Percentiles rank a stretch among this genome's conserved stretches.
These are phyloP conservation scores for Petaurus breviceps DNA, from an alignment of 2,113 vertebrate species.

Conservation along the genomic window DNA sequence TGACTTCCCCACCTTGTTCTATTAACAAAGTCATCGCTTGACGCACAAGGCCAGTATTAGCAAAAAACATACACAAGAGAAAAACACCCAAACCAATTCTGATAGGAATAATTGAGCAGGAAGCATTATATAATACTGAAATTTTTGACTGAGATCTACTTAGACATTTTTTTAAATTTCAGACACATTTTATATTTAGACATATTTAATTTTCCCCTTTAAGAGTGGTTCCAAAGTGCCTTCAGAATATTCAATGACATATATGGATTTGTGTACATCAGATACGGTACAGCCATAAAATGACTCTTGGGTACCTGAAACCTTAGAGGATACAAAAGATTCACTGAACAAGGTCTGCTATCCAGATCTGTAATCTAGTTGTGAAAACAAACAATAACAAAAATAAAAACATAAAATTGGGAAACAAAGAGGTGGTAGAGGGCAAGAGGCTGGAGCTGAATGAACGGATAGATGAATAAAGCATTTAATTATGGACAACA, in stretches of 20 bases:
- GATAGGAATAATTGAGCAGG: background rate
- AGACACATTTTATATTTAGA: too few relatives aligned
- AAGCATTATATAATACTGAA: slow-evolving; percentile 17
- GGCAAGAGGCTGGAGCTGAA: background rate
- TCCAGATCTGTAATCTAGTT: background rate
- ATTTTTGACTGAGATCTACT: slow-evolving; percentile 11
- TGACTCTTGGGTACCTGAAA: background rate
- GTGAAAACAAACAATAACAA: background rate
- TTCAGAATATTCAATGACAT: background rate
- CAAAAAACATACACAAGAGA: background rate
- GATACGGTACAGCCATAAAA: slow-evolving; percentile 2
- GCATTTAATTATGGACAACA: background rate
- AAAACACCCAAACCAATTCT: background rate
- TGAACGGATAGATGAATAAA: background rate
- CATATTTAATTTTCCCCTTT: slow-evolving; percentile 4
- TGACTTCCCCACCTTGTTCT: background rate
- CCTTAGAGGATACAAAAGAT: background rate
- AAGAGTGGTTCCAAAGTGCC: slow-evolving; percentile 28
- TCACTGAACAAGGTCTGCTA: background rate
- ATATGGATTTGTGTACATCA: slow-evolving; percentile 11
- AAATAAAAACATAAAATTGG: background rate
- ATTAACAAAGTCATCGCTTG: background rate
- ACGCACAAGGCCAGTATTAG: background rate
- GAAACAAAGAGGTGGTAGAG: background rate
- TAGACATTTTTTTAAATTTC: background rate